A percentile compares a stretch with the other conserved stretches of the same genome.
Conservation (phyloP, 2,113 vertebrate species). For the Marmota flaviventris region DNA sequence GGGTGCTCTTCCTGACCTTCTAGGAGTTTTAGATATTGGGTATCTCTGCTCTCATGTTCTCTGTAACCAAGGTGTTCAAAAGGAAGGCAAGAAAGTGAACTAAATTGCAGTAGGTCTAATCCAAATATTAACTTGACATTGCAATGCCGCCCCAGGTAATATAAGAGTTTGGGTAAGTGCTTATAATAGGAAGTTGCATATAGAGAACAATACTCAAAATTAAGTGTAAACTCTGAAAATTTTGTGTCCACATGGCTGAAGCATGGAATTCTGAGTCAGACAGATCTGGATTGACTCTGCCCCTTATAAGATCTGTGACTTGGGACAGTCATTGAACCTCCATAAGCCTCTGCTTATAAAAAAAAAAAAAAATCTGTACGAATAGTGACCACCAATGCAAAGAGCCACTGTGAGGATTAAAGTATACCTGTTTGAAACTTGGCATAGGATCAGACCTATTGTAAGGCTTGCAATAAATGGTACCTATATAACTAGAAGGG, state of each 20-base stretch:
- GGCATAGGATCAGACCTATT: neutral
- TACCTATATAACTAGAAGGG: neutral
- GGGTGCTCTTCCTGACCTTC: neutral
- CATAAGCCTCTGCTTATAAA: neutral
- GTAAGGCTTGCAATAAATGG: neutral
- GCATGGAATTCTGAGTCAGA: neutral
- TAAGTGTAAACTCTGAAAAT: neutral
- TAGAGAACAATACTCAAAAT: neutral
- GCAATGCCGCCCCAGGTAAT: neutral
- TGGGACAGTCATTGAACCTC: neutral
- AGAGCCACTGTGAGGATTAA: neutral
- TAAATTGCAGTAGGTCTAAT: neutral
- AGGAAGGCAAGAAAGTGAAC: neutral
- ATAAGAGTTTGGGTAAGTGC: neutral
- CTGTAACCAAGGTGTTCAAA: neutral
- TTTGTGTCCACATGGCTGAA: neutral
- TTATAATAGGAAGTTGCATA: slow-evolving; percentile 1
- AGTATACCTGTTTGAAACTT: neutral
- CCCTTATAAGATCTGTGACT: neutral
- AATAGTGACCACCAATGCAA: neutral
- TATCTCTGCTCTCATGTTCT: neutral
- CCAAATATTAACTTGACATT: neutral
- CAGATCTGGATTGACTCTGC: neutral
- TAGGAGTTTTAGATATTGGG: neutral
- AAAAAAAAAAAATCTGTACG: neutral